Base-by-base conservation (phyloP, 2,888 invertebrate species). In the Amphipoea oculea region DNA sequence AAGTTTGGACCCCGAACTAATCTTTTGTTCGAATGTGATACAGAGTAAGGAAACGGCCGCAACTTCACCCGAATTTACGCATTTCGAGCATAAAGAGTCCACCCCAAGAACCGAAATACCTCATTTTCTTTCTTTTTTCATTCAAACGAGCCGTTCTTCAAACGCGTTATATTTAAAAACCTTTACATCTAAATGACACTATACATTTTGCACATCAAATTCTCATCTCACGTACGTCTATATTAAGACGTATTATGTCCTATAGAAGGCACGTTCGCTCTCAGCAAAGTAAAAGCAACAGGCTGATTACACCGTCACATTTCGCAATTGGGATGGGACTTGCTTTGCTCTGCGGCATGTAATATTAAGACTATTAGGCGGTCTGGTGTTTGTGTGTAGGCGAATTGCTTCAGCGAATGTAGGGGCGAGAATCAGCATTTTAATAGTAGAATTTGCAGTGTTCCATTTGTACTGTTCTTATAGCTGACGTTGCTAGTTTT, bases 281-380 rank as follows among this genome's bases (percentile, higher is more conserved):
- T 23, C 40, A 62, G n/a, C 20, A 17, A 62, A 73, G 67, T 85
- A 62, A 76, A 76, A 68, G 78, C 75, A 82, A 84, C 83, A 82
- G 67, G 70, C 73, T 71, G 45, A 68, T 73, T 66, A 70, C 20
- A 66, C 1, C 23, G 40, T 45, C 74, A 79, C 76, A 74, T 73
- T 69, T 81, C 71, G 48, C 65, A 78, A 78, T 73, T 62, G 75
- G 76, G 68, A 72, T 67, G 65, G 54, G 23, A 51, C 65, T 66
- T 63, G 45, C 66, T 70, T 63, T 76, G 51, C 60, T 68, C 73
- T 65, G 45, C 36, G 29, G 65, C 72, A 65, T 75, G 79, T 62
- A 60, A 70, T 75, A 82, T 66, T 36, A 73, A 66, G 42, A 36
- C n/a, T 51, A 20, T 20, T 23, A 54, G 9, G 51, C 0, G 9